phyloP scores from a whole-genome alignment of 2,797 vertebrate genomes.

The Lagocephalus sceleratus region DNA sequence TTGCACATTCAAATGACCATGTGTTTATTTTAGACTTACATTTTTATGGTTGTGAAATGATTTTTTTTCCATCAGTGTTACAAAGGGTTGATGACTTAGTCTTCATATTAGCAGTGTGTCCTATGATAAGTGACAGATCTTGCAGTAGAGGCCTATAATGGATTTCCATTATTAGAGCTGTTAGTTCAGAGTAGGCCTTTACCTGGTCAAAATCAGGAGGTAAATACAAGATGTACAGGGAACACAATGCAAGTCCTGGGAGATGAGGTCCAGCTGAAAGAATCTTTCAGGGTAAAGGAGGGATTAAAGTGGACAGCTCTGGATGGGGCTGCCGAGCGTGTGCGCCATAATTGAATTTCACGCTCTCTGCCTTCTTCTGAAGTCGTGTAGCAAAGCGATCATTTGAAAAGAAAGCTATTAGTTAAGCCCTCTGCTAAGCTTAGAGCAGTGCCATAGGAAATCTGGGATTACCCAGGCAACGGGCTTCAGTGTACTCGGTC shows the following conservation, averaged over 20 bases:
- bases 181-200: slow-evolving; percentile 13
- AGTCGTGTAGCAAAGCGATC: slow-evolving; percentile 91
- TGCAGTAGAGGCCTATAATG: background rate
- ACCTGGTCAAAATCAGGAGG: slow-evolving; percentile 4
- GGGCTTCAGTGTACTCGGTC: slow-evolving; percentile 54
- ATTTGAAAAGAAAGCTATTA: slow-evolving; percentile 88
- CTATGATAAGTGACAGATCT: slow-evolving; percentile 1
- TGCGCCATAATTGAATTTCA: slow-evolving; percentile 93
- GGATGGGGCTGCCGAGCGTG: slow-evolving; percentile 82
- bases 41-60: too few species aligned
- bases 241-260: slow-evolving; percentile 13
- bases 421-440: slow-evolving; percentile 70
- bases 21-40: too few species aligned
- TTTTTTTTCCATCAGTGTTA: too few species aligned
- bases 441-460: slow-evolving; percentile 69
- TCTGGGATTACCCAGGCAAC: slow-evolving; percentile 71
- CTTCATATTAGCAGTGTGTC: background rate
- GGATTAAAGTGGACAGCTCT: slow-evolving; percentile 82
- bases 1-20: too few species aligned
- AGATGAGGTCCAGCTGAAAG: slow-evolving; percentile 36
- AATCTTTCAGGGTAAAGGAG: slow-evolving; percentile 64
- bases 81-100: too few species aligned
- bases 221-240: slow-evolving; percentile 10
- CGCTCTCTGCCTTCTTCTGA: slow-evolving; percentile 88
- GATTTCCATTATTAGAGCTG: too few species aligned